Percentiles rank a stretch among this genome's conserved stretches.
phyloP scores from a whole-genome alignment of 2,797 vertebrate species.

The Parambassis ranga region DNA sequence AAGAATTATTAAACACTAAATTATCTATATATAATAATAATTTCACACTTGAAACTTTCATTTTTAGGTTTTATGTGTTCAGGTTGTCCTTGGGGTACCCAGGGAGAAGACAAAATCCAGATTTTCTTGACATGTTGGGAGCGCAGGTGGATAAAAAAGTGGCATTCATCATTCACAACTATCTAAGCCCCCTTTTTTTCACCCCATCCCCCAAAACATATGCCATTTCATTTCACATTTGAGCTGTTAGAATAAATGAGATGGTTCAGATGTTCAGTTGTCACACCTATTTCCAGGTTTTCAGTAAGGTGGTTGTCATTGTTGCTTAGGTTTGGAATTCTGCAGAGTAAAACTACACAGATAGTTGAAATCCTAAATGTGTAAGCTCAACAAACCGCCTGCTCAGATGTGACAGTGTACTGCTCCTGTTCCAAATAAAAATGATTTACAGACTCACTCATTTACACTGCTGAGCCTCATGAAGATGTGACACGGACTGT shows the following conservation, averaged over 20 bases:
- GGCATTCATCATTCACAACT: conserved; percentile 49
- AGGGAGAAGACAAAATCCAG: conserved; percentile 14
- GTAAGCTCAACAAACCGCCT: conserved; percentile 23
- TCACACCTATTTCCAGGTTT: conserved; percentile 47
- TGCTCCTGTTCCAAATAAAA: conserved; percentile 19
- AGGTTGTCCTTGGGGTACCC: conserved; percentile 33
- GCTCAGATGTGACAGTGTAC: conserved; percentile 42
- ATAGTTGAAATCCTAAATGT: conserved; percentile 14
- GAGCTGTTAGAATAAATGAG: conserved; percentile 45
- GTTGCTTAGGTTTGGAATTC: conserved; percentile 37
- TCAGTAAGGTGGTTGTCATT: conserved; percentile 41
- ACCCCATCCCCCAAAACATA: conserved; percentile 21
- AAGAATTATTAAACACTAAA: conserved; percentile 27
- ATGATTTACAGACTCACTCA: conserved; percentile 34
- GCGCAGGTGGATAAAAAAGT: conserved; percentile 42
- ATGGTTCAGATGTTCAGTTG: conserved; percentile 42
- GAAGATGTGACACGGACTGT: conserved; percentile 40
- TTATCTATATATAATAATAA: conserved; percentile 3
- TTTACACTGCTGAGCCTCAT: conserved; percentile 23
- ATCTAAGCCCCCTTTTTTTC: neutral
- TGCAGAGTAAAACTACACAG: conserved; percentile 7
- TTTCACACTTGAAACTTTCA: conserved; percentile 5
- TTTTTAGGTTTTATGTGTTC: conserved; percentile 27
- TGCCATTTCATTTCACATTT: conserved; percentile 36
- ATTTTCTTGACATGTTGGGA: conserved; percentile 35